These are phyloP conservation scores for Aphelocoma californica DNA, from an alignment of 2,797 vertebrate species.

Conservation along the genomic window DNA sequence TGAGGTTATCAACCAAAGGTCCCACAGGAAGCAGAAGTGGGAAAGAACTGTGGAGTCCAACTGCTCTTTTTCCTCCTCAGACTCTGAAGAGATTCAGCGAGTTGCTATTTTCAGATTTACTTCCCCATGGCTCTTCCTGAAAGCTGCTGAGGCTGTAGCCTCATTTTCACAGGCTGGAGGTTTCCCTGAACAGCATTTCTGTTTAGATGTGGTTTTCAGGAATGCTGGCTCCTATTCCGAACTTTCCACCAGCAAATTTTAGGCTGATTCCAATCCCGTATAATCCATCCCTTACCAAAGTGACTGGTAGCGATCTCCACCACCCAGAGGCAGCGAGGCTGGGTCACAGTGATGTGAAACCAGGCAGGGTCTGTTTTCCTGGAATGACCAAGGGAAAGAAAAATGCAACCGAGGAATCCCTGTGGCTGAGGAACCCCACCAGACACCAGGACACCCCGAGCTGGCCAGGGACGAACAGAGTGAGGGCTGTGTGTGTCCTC, in stretches of 20 bases:
- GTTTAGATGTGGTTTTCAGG: background rate
- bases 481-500: background rate
- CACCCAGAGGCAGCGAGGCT: background rate
- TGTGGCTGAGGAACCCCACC: background rate
- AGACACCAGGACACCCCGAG: background rate
- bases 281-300: background rate
- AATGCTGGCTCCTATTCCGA: background rate
- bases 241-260: background rate
- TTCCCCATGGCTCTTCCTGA: background rate
- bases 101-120: slow-evolving; percentile 24
- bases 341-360: background rate
- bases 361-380: background rate
- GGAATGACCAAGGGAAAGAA: background rate
- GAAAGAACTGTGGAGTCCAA: background rate
- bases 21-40: background rate
- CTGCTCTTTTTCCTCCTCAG: background rate
- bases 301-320: background rate
- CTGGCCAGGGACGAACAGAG: background rate
- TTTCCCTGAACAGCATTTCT: background rate
- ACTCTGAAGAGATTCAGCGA: background rate
- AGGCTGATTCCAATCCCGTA: background rate
- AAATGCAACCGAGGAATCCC: background rate
- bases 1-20: background rate
- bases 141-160: background rate
- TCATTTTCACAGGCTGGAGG: background rate